Evolutionary conservation across 1,140 invertebrate species (phyloP).

Genomic region (Drosophila paulistorum): DNA sequence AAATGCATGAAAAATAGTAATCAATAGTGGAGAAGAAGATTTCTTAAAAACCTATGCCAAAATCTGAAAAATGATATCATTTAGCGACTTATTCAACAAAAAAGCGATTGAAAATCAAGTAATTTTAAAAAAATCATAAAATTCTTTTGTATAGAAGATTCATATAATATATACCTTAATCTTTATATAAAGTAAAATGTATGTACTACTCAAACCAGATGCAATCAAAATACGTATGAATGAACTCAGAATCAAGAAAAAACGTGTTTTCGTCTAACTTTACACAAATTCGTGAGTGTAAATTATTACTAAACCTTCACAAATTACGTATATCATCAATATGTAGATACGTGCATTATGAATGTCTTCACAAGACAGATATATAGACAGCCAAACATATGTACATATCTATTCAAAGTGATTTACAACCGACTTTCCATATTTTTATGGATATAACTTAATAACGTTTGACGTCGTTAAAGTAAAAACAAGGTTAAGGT

Average conservation of each 20-base stretch:
- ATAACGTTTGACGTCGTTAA: not conserved
- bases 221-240: not conserved
- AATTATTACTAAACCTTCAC: not conserved
- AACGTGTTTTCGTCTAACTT: slow-evolving; percentile 3
- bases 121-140: too few relatives aligned
- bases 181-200: too few relatives aligned
- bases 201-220: not conserved
- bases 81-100: too few relatives aligned
- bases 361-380: not conserved
- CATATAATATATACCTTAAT: too few relatives aligned
- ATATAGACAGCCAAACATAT: not conserved
- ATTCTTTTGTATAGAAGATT: too few relatives aligned
- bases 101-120: too few relatives aligned
- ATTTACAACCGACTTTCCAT: not conserved
- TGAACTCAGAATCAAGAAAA: not conserved
- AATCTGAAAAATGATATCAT: too few relatives aligned
- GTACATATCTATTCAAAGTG: not conserved
- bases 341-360: not conserved
- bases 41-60: too few relatives aligned
- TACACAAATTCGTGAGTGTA: not conserved
- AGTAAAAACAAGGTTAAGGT: too few relatives aligned
- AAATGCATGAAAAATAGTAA: too few relatives aligned
- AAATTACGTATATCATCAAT: not conserved
- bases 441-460: not conserved
- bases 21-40: too few relatives aligned